Base-by-base conservation (phyloP, 2,113 vertebrate genomes). In the Macaca nemestrina region DNA sequence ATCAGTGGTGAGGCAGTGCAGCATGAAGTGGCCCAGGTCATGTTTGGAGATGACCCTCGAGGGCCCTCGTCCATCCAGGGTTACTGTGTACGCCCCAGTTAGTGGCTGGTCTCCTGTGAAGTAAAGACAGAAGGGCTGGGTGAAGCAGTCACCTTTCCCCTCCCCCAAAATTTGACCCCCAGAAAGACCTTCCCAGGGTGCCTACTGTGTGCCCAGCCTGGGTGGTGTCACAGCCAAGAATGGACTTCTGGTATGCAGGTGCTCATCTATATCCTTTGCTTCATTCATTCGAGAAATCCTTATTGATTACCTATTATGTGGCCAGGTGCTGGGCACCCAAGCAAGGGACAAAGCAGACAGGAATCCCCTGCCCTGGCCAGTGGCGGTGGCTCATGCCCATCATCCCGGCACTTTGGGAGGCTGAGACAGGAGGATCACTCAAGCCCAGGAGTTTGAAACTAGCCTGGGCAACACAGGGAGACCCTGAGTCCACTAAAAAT, bases 11-110 rank as follows among this genome's bases (percentile, higher is more conserved):
- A 99, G 98, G 97, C 99, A 99, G 78, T 96, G 99, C 72, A 99
- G 99, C 91, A 99, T 99, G 98, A 99, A 99, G 96, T 99, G 99
- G 72, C 99, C 99, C 76, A 99, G 98, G 97, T 99, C 99, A 1
- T 99, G 98, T 97, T 99, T 99, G 94, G 99, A 99, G 98, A 99
- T 99, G 95, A 99, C 99, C 83, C 99, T 97, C 18, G 99, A 99
- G 85, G 97, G 95, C 32, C 98, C 97, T 64, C 93, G 98, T 45
- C 98, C 98, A 8, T 99, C 99, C 94, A 99, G 98, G 0, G 98
- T 97, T 64, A 98, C 98, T 0, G 94, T 94, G 98, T 99, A 99
- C 40, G 95, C 96, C 52, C 99, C 98, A 0, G 99, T 99, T 97
- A 99, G 98, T 0, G 99, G 99, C n/a, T 99, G 98, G 70, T 99